Base-by-base conservation (phyloP, 2,113 vertebrate genomes). In the Nestor notabilis region DNA sequence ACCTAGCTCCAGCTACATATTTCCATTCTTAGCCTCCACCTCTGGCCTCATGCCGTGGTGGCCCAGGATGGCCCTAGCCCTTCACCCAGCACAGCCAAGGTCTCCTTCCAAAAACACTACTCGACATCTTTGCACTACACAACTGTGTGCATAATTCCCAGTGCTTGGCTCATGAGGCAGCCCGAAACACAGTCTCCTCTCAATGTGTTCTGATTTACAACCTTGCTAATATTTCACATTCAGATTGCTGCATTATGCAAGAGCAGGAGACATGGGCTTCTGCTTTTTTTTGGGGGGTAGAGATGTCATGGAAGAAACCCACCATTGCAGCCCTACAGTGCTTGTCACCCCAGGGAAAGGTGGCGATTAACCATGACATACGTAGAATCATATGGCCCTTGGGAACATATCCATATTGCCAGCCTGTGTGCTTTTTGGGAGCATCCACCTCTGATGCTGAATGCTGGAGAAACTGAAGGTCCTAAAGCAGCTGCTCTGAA, bases 331-430 rank as follows among this genome's bases (percentile, higher is more conserved):
- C 19, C 13, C 10, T 28, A 8, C 7, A 4, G 33, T 10, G 41
- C 10, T 43, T 63, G 17, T 25, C 37, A 29, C 7, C 41, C 64
- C 39, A 70, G 39, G 13, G 39, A 61, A 83, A 49, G 33, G 63
- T 53, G 64, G 71, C 69, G 33, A 29, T 6, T 6, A 39, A 60
- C 20, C 6, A 4, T 20, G 60, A 16, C 14, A 55, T 39, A 39
- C 1, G 0, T 0, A 41, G 46, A 46, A 19, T 5, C 0, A 0
- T 39, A 17, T 4, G 43, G 35, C 21, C 33, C 7, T 24, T 64
- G 6, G 50, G 44, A 43, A n/a, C 28, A 5, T 14, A 60, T 5
- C 64, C 64, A 41, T 16, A 0, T 14, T 58, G 35, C 5, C 52
- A 61, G 9, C 1, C 3, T 15, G 3, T 4, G 14, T 28, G 12